phyloP scores from a whole-genome alignment of 2,888 invertebrate species.

The Podabrus alpinus region DNA sequence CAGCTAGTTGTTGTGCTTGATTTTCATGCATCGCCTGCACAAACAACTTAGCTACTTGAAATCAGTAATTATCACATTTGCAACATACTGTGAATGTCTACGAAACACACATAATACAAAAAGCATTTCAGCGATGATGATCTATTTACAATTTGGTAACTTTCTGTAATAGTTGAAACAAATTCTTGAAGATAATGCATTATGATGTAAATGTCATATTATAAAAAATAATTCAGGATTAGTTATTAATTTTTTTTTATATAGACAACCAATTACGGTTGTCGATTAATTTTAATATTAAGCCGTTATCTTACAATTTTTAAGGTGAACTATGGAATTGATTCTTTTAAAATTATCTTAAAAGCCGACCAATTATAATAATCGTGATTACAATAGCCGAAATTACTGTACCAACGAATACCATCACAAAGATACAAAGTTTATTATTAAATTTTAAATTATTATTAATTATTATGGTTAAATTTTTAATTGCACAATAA shows the following conservation, averaged over 20 bases:
- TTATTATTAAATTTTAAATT: background rate
- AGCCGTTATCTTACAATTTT: too few relatives aligned
- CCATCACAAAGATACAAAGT: background rate
- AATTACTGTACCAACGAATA: background rate
- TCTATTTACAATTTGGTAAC: conserved; percentile 9
- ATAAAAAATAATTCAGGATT: background rate
- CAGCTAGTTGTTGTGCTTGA: conserved; percentile 38
- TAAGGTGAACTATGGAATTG: background rate
- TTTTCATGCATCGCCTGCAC: conserved; percentile 44
- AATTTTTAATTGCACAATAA: background rate
- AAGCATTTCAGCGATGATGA: conserved; percentile 10
- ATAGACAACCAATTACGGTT: background rate
- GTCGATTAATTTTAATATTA: too few relatives aligned
- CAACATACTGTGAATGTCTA: conserved; percentile 7
- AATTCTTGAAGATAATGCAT: background rate
- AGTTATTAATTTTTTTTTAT: background rate
- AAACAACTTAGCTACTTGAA: conserved; percentile 31
- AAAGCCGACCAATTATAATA: background rate
- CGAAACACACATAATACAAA: conserved; percentile 5
- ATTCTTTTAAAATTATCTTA: background rate
- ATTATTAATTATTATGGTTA: background rate
- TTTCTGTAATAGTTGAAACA: conserved; percentile 12
- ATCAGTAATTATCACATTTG: conserved; percentile 28
- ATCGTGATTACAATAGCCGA: background rate
- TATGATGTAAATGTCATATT: background rate